Conservation (phyloP, 2,113 vertebrate genomes). For the Pogona vitticeps region DNA sequence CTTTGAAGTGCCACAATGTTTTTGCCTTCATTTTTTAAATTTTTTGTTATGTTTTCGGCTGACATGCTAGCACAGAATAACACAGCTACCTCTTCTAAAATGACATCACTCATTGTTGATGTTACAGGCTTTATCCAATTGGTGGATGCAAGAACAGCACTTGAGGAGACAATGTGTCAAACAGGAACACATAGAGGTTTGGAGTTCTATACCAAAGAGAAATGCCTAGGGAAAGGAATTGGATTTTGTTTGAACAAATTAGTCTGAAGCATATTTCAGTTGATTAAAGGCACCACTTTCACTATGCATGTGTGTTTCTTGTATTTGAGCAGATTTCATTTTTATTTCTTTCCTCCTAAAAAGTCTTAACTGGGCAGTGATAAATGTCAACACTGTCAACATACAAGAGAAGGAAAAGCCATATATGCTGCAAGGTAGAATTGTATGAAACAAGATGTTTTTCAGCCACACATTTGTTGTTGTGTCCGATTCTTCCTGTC, state of each 20-base stretch:
- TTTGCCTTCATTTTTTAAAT: no score
- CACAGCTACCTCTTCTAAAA: no score
- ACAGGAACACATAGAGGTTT: background rate
- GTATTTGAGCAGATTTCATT: conserved; percentile 23
- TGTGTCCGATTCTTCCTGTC: background rate
- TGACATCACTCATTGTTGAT: background rate
- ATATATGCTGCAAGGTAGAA: background rate
- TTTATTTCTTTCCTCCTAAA: conserved; percentile 9
- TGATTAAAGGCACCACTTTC: conserved; percentile 3
- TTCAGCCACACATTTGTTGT: background rate
- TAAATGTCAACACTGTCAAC: conserved; percentile 13
- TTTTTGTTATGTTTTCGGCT: no score
- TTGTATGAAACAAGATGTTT: conserved; percentile 16
- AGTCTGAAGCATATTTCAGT: conserved; percentile 38
- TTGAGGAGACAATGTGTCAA: background rate
- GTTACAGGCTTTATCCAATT: background rate
- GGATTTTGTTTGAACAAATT: background rate
- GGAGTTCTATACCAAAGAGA: background rate
- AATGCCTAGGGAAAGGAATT: background rate
- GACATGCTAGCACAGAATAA: no score
- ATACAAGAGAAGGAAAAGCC: conserved; percentile 7
- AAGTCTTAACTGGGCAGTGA: conserved; percentile 8
- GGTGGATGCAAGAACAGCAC: background rate
- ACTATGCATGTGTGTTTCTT: background rate
- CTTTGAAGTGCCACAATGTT: no score